Evolutionary conservation across 2,797 vertebrate genomes (phyloP).

Genomic region (Cyclura pinguis): DNA sequence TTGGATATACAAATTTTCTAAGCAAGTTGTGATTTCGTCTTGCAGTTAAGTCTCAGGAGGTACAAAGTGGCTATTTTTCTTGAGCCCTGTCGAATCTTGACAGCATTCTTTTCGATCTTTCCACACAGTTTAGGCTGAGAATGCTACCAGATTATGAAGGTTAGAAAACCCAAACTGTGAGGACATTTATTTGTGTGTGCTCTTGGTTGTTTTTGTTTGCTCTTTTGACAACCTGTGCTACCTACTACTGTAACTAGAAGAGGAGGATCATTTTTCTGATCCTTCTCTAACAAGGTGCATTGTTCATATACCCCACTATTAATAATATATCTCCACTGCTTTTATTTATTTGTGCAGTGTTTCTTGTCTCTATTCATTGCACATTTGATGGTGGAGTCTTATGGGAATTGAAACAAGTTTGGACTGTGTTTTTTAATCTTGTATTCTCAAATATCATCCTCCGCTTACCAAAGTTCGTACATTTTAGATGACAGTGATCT

Average conservation of each 20-base stretch:
- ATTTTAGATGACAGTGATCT: conserved; percentile 24
- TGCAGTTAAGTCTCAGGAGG: no score
- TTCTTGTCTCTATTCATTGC: conserved; percentile 15
- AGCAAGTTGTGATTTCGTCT: no score
- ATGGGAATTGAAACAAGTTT: conserved; percentile 15
- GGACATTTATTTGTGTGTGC: neutral
- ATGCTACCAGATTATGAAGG: neutral
- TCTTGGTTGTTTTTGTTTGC: neutral
- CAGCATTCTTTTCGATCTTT: no score
- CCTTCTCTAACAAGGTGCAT: neutral
- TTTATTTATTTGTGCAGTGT: conserved; percentile 23
- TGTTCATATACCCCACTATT: neutral
- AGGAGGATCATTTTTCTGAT: conserved; percentile 2
- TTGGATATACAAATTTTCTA: no score
- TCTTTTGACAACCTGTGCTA: neutral
- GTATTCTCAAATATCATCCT: conserved; percentile 23
- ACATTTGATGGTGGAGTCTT: conserved; percentile 10
- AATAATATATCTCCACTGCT: conserved; percentile 12
- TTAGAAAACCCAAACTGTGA: neutral
- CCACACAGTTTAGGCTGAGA: neutral
- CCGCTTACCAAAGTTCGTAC: conserved; percentile 12
- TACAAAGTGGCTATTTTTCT: no score
- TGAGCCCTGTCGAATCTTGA: no score
- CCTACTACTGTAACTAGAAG: neutral
- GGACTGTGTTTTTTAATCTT: conserved; percentile 26